Evolutionary conservation across 1,140 invertebrate genomes (phyloP).

Genomic region (Hesperophylax magnus): DNA sequence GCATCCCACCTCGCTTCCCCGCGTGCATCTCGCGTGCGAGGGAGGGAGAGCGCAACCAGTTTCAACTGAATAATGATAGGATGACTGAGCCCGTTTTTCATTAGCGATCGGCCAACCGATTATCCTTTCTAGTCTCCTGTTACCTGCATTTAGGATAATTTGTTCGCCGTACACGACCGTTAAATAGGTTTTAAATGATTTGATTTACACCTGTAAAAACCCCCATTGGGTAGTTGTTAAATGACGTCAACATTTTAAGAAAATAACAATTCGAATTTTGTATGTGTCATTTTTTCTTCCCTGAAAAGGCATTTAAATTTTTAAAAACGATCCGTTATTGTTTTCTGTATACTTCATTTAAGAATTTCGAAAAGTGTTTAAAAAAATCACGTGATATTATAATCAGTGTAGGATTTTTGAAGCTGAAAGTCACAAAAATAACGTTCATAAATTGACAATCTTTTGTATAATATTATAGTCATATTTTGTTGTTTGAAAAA

Average conservation of each 20-base stretch:
- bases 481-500: too few species aligned
- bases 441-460: too few species aligned
- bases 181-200: conserved; percentile 25
- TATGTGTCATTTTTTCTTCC: background rate
- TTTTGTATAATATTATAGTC: too few species aligned
- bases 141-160: conserved; percentile 39
- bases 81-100: conserved; percentile 47
- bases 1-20: background rate
- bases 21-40: background rate
- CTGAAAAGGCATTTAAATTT: background rate
- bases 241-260: background rate
- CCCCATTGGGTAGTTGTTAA: background rate
- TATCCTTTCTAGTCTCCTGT: conserved; percentile 48
- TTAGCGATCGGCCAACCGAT: conserved; percentile 46
- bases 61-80: conserved; percentile 31
- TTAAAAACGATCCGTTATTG: too few species aligned
- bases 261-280: background rate
- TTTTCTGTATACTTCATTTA: too few species aligned
- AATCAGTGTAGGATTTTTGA: too few species aligned
- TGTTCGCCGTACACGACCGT: conserved; percentile 25
- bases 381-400: too few species aligned
- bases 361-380: too few species aligned
- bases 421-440: too few species aligned
- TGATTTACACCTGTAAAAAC: conserved; percentile 33
- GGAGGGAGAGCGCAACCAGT: conserved; percentile 9